Evolutionary conservation across 2,113 vertebrate genomes (phyloP), one percentile per base, ranked within the genome.

Genomic region (Neogale vison): DNA sequence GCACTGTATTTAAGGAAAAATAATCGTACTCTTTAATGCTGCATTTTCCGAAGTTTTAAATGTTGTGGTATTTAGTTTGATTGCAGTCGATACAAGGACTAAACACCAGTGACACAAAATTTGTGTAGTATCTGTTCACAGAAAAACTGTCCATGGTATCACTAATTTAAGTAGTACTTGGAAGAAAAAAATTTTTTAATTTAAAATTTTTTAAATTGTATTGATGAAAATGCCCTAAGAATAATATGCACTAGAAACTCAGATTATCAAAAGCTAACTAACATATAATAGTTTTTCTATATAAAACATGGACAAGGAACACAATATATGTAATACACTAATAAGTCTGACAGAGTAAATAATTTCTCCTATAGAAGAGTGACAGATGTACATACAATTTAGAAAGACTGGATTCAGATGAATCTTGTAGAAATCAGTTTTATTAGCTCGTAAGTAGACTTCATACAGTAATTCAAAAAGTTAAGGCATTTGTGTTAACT

Each of bases 201-300:
- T n/a, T n/a, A 50, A 50, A 83, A 39, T 26, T 82, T 31, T 36
- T 31, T 67, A 91, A 97, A 96, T 97, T 98, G 96, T 74, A 1
- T 83, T 93, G 67, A 96, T 97, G 97, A 97, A 98, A 97, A 98
- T 98, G 97, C 98, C 97, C 98, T 90, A 98, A 97, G 97, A 98
- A 98, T 95, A 96, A 97, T 93, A 98, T 96, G 72, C 98, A 97
- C 98, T 36, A 72, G 89, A 96, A 96, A 95, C 91, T 98, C 98
- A 79, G 45, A 88, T 59, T 84, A 61, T 77, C 9, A 79, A 93
- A 96, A 88, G 52, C 59, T 81, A 76, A 93, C n/a, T 69, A n/a
- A 20, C 7, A 69, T 36, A n/a, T n/a, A n/a, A 69, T 45, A 76
- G 74, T 47, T 76, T 9, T 47, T 6, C 24, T 39, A 61, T 57